A percentile compares a stretch with the other conserved stretches of the same genome.
Conservation (phyloP, 2,797 vertebrate genomes). For the Pseudotriccus pelzelni region DNA sequence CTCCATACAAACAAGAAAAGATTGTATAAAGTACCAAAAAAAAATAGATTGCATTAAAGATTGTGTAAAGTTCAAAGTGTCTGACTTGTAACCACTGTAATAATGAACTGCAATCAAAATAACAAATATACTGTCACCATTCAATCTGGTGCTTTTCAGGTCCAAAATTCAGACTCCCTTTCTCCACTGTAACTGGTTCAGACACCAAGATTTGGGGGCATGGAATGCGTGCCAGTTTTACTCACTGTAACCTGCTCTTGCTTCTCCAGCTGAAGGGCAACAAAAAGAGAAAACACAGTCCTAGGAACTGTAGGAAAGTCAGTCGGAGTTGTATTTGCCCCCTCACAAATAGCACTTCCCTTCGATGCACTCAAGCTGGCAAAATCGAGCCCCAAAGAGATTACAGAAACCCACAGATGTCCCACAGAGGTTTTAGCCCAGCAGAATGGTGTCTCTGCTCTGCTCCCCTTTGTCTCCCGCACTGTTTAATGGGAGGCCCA, state of each 20-base stretch:
- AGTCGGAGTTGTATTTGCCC: background rate
- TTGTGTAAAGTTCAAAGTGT: background rate
- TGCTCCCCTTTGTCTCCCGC: conserved; percentile 15
- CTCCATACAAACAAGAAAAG: background rate
- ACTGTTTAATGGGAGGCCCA: conserved; percentile 23
- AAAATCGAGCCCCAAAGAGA: background rate
- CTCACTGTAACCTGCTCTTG: background rate
- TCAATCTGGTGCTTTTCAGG: background rate
- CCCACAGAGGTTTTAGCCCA: background rate
- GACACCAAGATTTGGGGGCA: background rate
- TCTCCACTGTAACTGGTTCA: background rate
- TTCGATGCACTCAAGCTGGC: background rate
- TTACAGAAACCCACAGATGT: background rate
- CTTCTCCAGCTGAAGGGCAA: background rate
- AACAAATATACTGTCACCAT: background rate
- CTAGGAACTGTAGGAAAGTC: background rate
- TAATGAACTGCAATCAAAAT: background rate
- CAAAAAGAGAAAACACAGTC: background rate
- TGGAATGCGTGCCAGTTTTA: fast-evolving
- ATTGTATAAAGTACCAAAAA: no score
- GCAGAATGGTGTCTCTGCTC: background rate
- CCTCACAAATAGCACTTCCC: background rate
- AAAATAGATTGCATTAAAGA: no score
- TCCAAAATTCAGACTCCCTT: background rate
- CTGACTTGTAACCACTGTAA: background rate